Evolutionary conservation across 2,888 invertebrate species (phyloP).

Genomic region (Dastarcus helophoroides): DNA sequence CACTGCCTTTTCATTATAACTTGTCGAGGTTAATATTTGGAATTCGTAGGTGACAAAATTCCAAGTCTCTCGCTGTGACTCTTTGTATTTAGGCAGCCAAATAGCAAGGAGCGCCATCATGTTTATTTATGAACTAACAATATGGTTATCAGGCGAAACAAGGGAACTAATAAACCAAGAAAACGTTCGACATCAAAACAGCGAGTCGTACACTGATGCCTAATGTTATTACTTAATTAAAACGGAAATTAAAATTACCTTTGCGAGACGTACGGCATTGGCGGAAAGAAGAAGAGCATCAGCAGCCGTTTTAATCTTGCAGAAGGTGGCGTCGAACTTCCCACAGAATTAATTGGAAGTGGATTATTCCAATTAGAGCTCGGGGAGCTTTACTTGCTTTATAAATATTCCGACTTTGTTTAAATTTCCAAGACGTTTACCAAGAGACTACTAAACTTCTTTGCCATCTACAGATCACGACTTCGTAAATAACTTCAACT

Average conservation of each 20-base stretch:
- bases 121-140: too few relatives aligned
- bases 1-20: too few relatives aligned
- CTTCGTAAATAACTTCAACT: slow-evolving; percentile 15
- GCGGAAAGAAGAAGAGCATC: slow-evolving; percentile 11
- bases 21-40: too few relatives aligned
- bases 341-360: slow-evolving; percentile 35
- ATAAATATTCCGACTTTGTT: slow-evolving; percentile 33
- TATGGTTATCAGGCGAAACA: too few relatives aligned
- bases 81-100: too few relatives aligned
- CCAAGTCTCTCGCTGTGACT: too few relatives aligned
- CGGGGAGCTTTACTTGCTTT: slow-evolving; percentile 27
- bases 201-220: slow-evolving; percentile 27
- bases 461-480: slow-evolving; percentile 19
- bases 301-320: slow-evolving; percentile 25
- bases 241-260: slow-evolving; percentile 33
- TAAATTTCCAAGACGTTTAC: slow-evolving; percentile 26
- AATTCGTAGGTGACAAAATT: too few relatives aligned
- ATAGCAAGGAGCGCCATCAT: too few relatives aligned
- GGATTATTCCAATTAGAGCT: slow-evolving; percentile 37
- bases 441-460: slow-evolving; percentile 18
- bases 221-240: slow-evolving; percentile 35
- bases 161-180: too few relatives aligned
- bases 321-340: slow-evolving; percentile 32
- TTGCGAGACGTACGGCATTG: slow-evolving; percentile 23
- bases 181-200: slow-evolving; percentile 13